Evolutionary conservation across 1,140 invertebrate species (phyloP).

Genomic region (Micrasema longulum): DNA sequence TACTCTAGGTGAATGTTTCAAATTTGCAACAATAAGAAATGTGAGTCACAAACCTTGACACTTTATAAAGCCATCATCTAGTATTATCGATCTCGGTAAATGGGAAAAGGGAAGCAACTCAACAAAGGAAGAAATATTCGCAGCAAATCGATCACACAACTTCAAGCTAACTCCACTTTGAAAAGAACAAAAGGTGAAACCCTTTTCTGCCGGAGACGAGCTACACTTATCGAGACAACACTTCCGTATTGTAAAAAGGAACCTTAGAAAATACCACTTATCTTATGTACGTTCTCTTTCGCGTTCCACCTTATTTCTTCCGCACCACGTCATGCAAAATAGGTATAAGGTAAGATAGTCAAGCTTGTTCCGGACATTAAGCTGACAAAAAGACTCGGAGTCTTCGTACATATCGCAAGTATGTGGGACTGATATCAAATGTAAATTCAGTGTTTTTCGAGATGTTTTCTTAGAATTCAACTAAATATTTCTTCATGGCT

Average conservation of each 20-base stretch:
- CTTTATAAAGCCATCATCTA: conserved; percentile 1
- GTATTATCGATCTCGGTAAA: not conserved
- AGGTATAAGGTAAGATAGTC: too few species aligned
- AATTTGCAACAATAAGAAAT: not conserved
- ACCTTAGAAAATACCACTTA: not conserved
- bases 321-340: too few species aligned
- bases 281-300: too few species aligned
- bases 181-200: not conserved
- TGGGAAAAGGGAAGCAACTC: not conserved
- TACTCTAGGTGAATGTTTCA: not conserved
- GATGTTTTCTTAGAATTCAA: too few species aligned
- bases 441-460: too few species aligned
- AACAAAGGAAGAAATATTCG: conserved; percentile 7
- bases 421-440: too few species aligned
- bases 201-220: not conserved
- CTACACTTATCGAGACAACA: not conserved
- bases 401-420: not conserved
- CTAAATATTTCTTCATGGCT: too few species aligned
- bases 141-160: not conserved
- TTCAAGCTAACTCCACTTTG: not conserved
- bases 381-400: too few species aligned
- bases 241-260: conserved; percentile 1
- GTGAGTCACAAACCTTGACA: not conserved
- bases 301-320: too few species aligned
- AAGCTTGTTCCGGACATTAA: too few species aligned